Base-by-base conservation (phyloP, 2,888 invertebrate genomes). In the Trichacis sp. region DNA sequence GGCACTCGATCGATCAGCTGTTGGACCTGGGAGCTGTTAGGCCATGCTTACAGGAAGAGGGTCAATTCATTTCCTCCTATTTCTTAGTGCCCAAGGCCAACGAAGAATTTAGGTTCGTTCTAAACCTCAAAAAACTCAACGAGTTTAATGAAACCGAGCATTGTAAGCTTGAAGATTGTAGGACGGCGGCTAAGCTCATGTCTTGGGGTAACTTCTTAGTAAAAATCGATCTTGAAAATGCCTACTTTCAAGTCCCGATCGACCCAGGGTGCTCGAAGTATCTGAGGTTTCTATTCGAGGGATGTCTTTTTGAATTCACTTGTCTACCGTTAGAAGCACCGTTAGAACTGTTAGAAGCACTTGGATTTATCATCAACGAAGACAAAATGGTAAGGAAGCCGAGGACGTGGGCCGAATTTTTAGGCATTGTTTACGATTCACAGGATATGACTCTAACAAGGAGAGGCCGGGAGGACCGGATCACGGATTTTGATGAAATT, bases 81-180 rank as follows among this genome's bases (percentile, higher is more conserved):
- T 43, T 54, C 38, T 43, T 54, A 6, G 48, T 58, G 0, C 24
- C n/a, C 19, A 62, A 54, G 45, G 42, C 64, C 1, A 33, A 57
- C 36, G 50, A 42, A n/a, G 12, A 15, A 3, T 11, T 38, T 18
- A 60, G 62, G 24, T 62, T 66, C 19, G 58, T 66, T 0, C 14
- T 62, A n/a, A 61, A 66, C 43, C 46, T 59, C 9, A 66, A 66
- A 52, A 18, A 29, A 9, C 11, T 66, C 5, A 66, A 66, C 40
- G 42, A 29, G 2, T 66, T 63, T 38, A 48, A 62, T 11, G 17
- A 54, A 8, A 17, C 40, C 1, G 40, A 58, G 30, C 42, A 14
- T 20, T 66, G 61, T 38, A 65, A 66, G 30, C 4, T 62, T 1
- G 55, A 64, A 33, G 62, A 66, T 36, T 14, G 40, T 4, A 12